Conservation (phyloP, 2,113 vertebrate genomes). For the Delphinus delphis region DNA sequence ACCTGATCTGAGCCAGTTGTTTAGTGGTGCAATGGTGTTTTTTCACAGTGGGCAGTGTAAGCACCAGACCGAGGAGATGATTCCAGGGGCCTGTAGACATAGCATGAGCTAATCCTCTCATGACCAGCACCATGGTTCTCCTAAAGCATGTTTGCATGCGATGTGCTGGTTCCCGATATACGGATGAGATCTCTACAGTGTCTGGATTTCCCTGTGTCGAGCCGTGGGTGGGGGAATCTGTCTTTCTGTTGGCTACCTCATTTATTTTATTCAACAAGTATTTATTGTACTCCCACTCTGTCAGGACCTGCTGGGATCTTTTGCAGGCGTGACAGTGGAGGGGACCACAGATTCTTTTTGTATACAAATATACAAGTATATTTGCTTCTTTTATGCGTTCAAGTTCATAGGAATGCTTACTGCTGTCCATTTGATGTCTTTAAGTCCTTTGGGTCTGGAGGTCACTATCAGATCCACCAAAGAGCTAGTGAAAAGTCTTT, state of each 20-base stretch:
- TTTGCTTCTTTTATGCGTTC: neutral
- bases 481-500: neutral
- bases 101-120: neutral
- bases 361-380: neutral
- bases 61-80: neutral
- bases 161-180: neutral
- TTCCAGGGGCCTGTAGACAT: neutral
- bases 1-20: neutral
- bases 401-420: neutral
- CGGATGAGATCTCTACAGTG: neutral
- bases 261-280: neutral
- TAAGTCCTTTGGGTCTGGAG: neutral
- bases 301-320: neutral
- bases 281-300: neutral
- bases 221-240: neutral
- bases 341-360: neutral
- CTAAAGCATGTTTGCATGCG: neutral
- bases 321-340: neutral
- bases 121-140: neutral
- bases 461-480: neutral
- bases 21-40: neutral
- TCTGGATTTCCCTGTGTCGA: neutral
- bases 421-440: neutral
- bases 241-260: neutral
- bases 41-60: neutral